Percentiles rank a stretch among this genome's conserved stretches.
These are phyloP conservation scores for Hippocampus kuda DNA, from an alignment of 2,797 vertebrate species.

Conservation along the genomic window DNA sequence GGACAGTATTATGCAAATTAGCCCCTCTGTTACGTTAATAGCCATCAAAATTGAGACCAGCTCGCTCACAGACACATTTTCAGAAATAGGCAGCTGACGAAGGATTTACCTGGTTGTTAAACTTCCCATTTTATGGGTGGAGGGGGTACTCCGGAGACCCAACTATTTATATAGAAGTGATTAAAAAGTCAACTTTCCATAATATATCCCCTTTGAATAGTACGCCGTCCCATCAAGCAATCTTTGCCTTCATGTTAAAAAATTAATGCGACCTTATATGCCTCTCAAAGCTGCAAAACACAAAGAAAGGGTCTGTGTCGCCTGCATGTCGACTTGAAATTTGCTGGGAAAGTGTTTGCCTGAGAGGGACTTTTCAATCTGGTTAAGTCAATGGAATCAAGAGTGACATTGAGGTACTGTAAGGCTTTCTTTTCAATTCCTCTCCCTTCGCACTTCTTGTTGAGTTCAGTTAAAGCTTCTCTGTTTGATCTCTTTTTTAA, in stretches of 20 bases:
- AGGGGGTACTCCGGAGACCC: background rate
- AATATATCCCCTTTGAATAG: background rate
- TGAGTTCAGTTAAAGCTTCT: constrained; percentile 19
- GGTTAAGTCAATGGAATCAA: background rate
- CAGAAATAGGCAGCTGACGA: background rate
- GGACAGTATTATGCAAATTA: background rate
- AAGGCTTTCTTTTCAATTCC: constrained; percentile 23
- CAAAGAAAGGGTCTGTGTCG: background rate
- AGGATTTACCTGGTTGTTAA: background rate
- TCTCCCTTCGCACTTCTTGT: constrained; percentile 17
- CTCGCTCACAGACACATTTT: background rate
- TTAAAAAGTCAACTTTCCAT: background rate
- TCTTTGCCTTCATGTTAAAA: background rate
- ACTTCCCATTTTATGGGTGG: background rate
- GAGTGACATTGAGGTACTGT: constrained; percentile 11
- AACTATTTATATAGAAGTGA: background rate
- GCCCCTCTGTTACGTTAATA: background rate
- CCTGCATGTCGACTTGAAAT: background rate
- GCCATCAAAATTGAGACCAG: background rate
- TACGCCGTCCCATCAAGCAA: background rate
- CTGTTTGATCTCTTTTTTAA: constrained; percentile 40
- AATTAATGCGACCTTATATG: background rate
- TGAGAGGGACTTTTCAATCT: background rate
- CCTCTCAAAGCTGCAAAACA: background rate
- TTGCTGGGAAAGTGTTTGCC: background rate